A percentile compares a stretch with the other conserved stretches of the same genome.
Evolutionary conservation across 2,888 invertebrate genomes (phyloP).

Genomic region (Helobdella robusta): DNA sequence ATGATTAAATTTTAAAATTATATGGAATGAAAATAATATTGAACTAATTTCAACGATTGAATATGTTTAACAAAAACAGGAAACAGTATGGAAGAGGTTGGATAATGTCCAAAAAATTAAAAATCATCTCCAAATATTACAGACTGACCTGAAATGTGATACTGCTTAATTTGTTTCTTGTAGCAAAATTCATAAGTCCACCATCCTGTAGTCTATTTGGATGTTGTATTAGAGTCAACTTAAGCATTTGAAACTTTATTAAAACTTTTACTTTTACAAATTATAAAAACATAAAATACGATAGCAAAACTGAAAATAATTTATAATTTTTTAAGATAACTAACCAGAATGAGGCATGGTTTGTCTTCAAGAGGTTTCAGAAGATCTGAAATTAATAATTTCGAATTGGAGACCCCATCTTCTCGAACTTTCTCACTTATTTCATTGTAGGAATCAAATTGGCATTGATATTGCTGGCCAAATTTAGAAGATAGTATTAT

Average conservation of each 20-base stretch:
- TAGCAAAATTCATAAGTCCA: conserved; percentile 54
- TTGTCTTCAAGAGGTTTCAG: conserved; percentile 46
- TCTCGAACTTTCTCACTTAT: conserved; percentile 41
- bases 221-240: too few relatives aligned
- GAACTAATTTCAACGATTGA: too few relatives aligned
- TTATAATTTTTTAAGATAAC: neutral
- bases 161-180: conserved; percentile 50
- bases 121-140: neutral
- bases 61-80: too few relatives aligned
- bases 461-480: conserved; percentile 27
- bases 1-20: too few relatives aligned
- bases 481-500: conserved; percentile 20
- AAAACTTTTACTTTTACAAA: neutral
- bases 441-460: conserved; percentile 31
- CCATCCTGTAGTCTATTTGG: conserved; percentile 51
- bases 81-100: too few relatives aligned
- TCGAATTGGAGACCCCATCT: conserved; percentile 43
- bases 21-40: too few relatives aligned
- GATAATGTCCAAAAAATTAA: too few relatives aligned
- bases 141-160: conserved; percentile 40
- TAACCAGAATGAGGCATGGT: conserved; percentile 48
- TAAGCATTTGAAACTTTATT: neutral
- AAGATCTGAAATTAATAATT: conserved; percentile 47
- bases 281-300: neutral
- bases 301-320: neutral